These are phyloP conservation scores for Halcyon leucocephala DNA, from an alignment of 2,797 vertebrate genomes.

Conservation along the genomic window DNA sequence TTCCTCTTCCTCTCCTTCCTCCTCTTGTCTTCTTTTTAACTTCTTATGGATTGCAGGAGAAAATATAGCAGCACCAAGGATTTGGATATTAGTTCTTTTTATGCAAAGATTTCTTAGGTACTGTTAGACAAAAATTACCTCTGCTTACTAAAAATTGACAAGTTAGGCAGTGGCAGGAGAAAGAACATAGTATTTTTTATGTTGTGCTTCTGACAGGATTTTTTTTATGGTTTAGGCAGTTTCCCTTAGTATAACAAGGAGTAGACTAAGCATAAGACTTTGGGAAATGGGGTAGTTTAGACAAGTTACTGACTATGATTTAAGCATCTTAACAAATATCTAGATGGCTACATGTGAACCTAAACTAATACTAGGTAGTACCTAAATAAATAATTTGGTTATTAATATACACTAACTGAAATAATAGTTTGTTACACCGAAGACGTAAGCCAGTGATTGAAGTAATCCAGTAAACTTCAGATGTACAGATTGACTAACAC, in stretches of 20 bases:
- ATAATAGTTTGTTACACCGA: not conserved
- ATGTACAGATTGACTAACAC: not conserved
- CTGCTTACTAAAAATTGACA: not conserved
- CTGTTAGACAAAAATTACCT: not conserved
- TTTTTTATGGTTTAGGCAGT: not conserved
- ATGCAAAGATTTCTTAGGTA: not conserved
- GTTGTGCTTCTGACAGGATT: not conserved
- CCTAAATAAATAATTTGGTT: not conserved
- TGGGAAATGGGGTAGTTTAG: not conserved
- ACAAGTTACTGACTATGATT: not conserved
- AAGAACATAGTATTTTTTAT: not conserved
- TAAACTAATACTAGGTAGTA: not conserved
- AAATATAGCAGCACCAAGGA: not conserved
- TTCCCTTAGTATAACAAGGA: not conserved
- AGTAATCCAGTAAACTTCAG: not conserved
- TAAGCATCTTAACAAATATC: not conserved
- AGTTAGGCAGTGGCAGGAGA: not conserved
- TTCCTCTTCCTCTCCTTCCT: not conserved
- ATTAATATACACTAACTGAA: not conserved
- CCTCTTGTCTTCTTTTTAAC: not conserved
- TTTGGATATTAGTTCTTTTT: not conserved
- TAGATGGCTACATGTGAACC: not conserved
- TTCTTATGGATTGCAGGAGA: not conserved
- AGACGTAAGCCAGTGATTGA: not conserved
- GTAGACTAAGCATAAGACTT: not conserved